Evolutionary conservation across 2,888 invertebrate genomes (phyloP), one percentile per base, ranked within the genome.

Genomic region (Clostera curtula): DNA sequence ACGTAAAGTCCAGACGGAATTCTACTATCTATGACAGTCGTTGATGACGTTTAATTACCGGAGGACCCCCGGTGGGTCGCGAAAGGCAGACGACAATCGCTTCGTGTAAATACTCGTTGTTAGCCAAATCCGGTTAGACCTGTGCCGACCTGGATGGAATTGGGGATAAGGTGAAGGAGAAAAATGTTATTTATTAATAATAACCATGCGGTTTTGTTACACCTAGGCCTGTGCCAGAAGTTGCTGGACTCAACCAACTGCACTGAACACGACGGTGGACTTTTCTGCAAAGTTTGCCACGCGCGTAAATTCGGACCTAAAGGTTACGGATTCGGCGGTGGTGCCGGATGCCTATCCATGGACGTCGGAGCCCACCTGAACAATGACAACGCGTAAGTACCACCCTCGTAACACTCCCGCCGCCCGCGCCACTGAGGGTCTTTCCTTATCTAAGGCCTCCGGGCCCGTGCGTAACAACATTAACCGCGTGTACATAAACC

Each of bases 241-340:
- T 88, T 95, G 87, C 89, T 99, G 84, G 98, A 99, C 86, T 97
- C 97, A 61, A 98, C 97, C 87, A 98, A 96, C 87, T 96, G 96
- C 87, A 88, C 96, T 61, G 97, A 97, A 82, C 98, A 98, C 87
- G 97, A 97, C 69, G 94, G 93, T 66, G 93, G 96, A 85, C 89
- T 98, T 57, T 98, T 86, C 90, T 99, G 98, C 90, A 98, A 97
- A 87, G 88, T 89, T 67, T 97, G 99, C 88, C 97, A 99, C 83
- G 98, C 91, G 60, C 93, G 97, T 74, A 97, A 97, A 88, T 98
- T 93, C 85, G 98, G 98, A 71, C 98, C 98, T 57, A 98, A 96
- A 85, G 97, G 97, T 56, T 96, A 97, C 85, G 98, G 98, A 60
- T 98, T 97, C 82, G 98, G 98, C 56, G 96, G 96, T 68, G 98